Conservation (phyloP, 2,888 invertebrate genomes). For the Drosophila nr. fundita region DNA sequence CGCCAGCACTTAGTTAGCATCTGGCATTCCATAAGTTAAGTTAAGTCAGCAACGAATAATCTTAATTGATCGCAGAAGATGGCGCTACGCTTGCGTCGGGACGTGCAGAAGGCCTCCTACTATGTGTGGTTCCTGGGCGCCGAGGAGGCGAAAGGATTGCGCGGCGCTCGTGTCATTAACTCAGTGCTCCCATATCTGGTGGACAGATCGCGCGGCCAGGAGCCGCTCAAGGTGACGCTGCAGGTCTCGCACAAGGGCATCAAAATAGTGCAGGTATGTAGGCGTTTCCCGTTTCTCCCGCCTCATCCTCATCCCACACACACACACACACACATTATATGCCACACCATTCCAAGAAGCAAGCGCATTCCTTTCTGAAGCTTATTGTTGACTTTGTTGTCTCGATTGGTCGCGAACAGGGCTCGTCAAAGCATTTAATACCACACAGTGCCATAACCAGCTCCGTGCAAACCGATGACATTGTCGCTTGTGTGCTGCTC, state of each 20-base stretch:
- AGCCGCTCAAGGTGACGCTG: conserved; percentile 95
- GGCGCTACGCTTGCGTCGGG: conserved; percentile 93
- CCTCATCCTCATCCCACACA: neutral
- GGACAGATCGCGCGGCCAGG: conserved; percentile 93
- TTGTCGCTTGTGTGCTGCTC: conserved; percentile 96
- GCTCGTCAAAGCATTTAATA: conserved; percentile 95
- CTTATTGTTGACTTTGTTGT: neutral
- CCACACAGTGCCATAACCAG: conserved; percentile 97
- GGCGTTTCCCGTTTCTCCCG: neutral
- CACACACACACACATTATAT: neutral
- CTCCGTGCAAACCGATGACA: conserved; percentile 95
- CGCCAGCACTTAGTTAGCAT: conserved; percentile 6
- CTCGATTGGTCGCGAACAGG: conserved; percentile 61
- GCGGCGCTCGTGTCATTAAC: conserved; percentile 93
- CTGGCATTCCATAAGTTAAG: conserved; percentile 36
- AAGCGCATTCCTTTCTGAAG: neutral
- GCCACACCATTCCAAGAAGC: neutral
- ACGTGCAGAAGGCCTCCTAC: conserved; percentile 95
- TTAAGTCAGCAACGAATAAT: conserved; percentile 22
- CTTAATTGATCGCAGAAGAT: conserved; percentile 85
- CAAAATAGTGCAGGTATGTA: conserved; percentile 93
- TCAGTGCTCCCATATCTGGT: conserved; percentile 94
- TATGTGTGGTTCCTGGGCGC: conserved; percentile 98
- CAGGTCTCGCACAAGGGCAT: conserved; percentile 97
- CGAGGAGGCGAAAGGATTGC: conserved; percentile 95